phyloP scores from a whole-genome alignment of 2,113 vertebrate genomes.

The Nerophis ophidion region DNA sequence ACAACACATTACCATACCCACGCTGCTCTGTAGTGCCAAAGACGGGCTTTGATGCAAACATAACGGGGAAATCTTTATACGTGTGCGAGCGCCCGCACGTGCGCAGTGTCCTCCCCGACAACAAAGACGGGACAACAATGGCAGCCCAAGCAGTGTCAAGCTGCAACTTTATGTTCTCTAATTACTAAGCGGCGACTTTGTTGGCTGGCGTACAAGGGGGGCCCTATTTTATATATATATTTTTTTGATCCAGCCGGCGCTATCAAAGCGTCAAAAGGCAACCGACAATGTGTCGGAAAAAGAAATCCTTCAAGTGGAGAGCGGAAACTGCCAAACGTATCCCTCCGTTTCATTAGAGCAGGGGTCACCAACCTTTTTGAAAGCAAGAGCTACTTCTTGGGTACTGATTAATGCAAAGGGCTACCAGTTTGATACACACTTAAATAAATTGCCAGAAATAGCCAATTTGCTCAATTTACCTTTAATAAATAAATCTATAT shows the following conservation, averaged over 20 bases:
- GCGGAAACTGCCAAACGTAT: conserved; percentile 52
- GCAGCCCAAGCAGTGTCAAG: conserved; percentile 68
- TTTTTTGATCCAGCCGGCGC: conserved; percentile 56
- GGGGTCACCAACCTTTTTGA: no score
- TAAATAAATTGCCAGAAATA: no score
- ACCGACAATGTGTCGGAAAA: conserved; percentile 55
- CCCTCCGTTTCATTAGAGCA: conserved; percentile 54
- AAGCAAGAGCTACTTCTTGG: no score
- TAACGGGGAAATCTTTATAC: conserved; percentile 70
- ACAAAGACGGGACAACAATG: conserved; percentile 67
- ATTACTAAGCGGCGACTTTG: conserved; percentile 60
- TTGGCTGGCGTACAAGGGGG: conserved; percentile 49
- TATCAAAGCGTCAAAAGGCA: conserved; percentile 56
- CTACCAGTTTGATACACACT: no score
- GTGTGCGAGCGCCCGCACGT: conserved; percentile 47
- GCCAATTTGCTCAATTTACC: no score
- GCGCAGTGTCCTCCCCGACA: conserved; percentile 30
- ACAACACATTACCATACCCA: conserved; percentile 75
- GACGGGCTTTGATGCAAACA: conserved; percentile 76
- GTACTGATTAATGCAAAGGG: no score
- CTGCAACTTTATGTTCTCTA: conserved; percentile 69
- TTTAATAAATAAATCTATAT: no score
- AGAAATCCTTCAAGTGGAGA: conserved; percentile 60
- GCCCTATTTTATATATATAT: neutral
- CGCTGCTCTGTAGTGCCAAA: conserved; percentile 73